Evolutionary conservation across 2,888 invertebrate species (phyloP), one percentile per base, ranked within the genome.

Genomic region (Aphidius colemani): DNA sequence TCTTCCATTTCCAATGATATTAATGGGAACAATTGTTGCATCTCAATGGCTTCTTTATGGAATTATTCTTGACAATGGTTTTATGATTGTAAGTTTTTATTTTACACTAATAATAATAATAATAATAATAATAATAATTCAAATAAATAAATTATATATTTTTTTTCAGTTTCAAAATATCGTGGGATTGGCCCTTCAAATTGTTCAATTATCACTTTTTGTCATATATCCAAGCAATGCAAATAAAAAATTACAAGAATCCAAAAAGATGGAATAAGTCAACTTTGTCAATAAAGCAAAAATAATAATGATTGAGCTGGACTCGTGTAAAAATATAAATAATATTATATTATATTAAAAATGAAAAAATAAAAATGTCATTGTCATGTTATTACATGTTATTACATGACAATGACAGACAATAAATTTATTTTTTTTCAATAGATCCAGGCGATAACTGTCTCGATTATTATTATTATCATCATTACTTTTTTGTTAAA

Each of bases 1-100:
- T 46, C 85, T 98, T 82, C 96, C 96, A 6, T 93, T 96, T 79
- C 93, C 95, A 7, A 85, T 97, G 65, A 95, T 95, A 74, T 83
- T 93, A 45, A 90, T 92, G 71, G 95, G 93, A 69, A 87, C 93
- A 43, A 75, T 94, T 7, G 94, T 96, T 10, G 87, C 91, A 39
- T 85, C 87, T 68, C 86, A 90, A 77, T 95, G 95, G 95, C 84
- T 92, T 59, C 75, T 92, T 0, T 95, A 95, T 80, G 95, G 94
- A 10, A 84, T 91, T 70, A 88, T 93, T 51, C 85, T 94, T 63
- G 83, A 87, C 69, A 93, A 95, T 80, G 78, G 84, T 64, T 94
- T 93, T 82, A 86, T 95, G 74, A 85, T 92, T 74, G 93, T 94
- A 79, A 87, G 88, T 87, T 75, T 44, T n/a, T 10, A 6, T 45